phyloP scores from a whole-genome alignment of 2,888 invertebrate genomes.

The Epinotia nisella region DNA sequence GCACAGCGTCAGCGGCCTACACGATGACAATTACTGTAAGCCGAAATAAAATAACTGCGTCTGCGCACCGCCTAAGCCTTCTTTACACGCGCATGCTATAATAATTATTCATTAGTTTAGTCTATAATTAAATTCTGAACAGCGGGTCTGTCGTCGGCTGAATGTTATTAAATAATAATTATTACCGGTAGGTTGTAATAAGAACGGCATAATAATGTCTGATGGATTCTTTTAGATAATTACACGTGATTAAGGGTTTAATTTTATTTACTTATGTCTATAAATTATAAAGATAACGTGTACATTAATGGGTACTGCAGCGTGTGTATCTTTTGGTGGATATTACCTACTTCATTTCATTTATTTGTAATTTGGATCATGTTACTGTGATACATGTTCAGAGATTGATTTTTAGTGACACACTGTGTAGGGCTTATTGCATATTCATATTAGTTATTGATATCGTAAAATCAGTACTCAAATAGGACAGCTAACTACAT shows the following conservation, averaged over 20 bases:
- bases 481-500: background rate
- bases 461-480: background rate
- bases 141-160: conserved; percentile 29
- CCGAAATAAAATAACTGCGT: background rate
- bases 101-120: conserved; percentile 30
- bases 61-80: background rate
- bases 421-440: background rate
- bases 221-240: conserved; percentile 33
- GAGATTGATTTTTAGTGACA: background rate
- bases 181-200: conserved; percentile 35
- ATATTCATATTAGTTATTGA: background rate
- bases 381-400: background rate
- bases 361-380: conserved; percentile 17
- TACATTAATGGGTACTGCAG: background rate
- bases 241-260: conserved; percentile 32
- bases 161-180: conserved; percentile 41
- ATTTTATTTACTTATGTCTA: conserved; percentile 29
- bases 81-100: conserved; percentile 11
- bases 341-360: background rate
- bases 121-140: conserved; percentile 41
- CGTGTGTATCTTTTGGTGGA: conserved; percentile 2
- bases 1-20: too few relatives aligned
- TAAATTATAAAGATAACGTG: conserved; percentile 20
- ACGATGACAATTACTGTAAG: background rate
- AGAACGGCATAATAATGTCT: background rate